Conservation (phyloP, 2,888 invertebrate species). For the Cataglyphis rosenhaueri region DNA sequence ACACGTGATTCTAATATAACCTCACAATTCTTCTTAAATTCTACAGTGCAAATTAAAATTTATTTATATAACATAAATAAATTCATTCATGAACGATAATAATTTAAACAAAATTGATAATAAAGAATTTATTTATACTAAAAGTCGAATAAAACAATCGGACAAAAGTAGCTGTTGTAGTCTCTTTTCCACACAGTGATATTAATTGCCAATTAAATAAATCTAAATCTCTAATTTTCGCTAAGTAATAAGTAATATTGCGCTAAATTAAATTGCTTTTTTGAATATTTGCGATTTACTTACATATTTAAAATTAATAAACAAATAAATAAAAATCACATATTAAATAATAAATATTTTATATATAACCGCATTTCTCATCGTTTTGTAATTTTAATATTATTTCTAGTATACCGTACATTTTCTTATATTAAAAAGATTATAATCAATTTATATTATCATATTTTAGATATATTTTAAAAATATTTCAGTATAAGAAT, state of each 20-base stretch:
- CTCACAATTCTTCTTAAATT: background rate
- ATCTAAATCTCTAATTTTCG: background rate
- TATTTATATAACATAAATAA: background rate
- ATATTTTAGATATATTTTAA: background rate
- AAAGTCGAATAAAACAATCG: background rate
- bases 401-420: background rate
- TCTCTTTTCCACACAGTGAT: background rate
- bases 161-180: background rate
- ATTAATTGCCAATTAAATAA: background rate
- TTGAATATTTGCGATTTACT: background rate
- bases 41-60: background rate
- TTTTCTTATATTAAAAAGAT: background rate
- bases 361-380: background rate
- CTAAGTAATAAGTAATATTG: background rate
- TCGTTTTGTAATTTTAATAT: background rate
- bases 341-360: background rate
- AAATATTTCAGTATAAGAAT: background rate
- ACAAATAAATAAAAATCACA: background rate
- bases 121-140: background rate
- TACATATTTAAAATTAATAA: background rate
- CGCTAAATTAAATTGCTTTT: too few relatives aligned
- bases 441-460: background rate
- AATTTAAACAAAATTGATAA: background rate
- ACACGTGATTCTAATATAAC: background rate
- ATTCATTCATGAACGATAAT: background rate